phyloP scores from a whole-genome alignment of 2,113 vertebrate species.

The Patagioenas fasciata region DNA sequence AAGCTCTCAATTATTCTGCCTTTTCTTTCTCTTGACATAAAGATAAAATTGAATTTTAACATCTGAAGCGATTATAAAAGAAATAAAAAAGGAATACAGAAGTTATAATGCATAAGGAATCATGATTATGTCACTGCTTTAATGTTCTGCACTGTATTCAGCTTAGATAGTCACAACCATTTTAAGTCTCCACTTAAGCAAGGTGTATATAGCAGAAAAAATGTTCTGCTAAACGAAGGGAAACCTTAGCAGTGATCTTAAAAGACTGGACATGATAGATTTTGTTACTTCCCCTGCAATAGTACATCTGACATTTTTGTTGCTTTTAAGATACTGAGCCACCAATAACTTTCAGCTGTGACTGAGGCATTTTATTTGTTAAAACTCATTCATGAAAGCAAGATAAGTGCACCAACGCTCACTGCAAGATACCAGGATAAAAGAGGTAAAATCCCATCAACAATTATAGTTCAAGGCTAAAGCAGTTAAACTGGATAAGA shows the following conservation, averaged over 20 bases:
- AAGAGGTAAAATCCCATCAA: not conserved
- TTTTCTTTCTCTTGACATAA: not conserved
- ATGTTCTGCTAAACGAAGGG: not conserved
- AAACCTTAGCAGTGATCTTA: not conserved
- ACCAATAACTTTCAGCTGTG: not conserved
- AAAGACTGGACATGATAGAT: not conserved
- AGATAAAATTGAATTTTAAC: not conserved
- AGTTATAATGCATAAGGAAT: not conserved
- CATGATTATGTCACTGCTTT: not conserved
- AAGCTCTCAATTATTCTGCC: not conserved
- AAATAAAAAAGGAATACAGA: not conserved
- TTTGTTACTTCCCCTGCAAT: not conserved
- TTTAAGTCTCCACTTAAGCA: not conserved
- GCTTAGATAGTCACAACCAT: not conserved
- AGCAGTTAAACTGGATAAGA: not conserved
- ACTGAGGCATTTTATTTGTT: not conserved
- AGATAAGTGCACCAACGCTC: not conserved
- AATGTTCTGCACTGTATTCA: not conserved
- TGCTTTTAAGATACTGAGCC: not conserved
- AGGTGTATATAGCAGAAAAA: not conserved
- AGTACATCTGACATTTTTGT: not conserved
- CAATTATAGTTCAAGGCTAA: constrained; percentile 3
- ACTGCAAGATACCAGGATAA: not conserved
- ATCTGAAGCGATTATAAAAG: not conserved
- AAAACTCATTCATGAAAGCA: not conserved